Base-by-base conservation (phyloP, 2,888 invertebrate species). In the Diarsia brunnea region DNA sequence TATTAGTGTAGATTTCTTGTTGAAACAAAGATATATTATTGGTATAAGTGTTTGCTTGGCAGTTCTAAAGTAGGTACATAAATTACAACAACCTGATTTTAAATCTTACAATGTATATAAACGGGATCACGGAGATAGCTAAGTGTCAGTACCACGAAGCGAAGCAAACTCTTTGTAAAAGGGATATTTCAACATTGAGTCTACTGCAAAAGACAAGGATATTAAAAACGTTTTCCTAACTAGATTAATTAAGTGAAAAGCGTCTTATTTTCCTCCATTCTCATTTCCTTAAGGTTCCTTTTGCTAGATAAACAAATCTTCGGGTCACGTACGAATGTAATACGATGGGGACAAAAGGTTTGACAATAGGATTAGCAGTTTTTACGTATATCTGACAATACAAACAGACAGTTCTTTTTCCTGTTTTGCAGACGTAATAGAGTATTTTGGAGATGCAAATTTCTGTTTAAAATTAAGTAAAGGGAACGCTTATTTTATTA, bases 261-360 rank as follows among this genome's bases (percentile, higher is more conserved):
- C 63, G 12, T 72, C 16, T 83, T 10, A 58, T 65, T 49, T 24
- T 71, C 21, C 16, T 27, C n/a, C 31, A 55, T 27, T n/a, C 31
- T 27, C 38, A 45, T 69, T 67, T 69, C 76, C 79, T 58, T 11
- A 55, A 80, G 51, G 38, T 12, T 43, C 27, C 0, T 31, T 21
- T 31, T 16, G 27, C 14, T 55, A 68, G 77, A 76, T 82, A 76
- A 69, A 81, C 69, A 75, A 82, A 82, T 65, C 31, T 27, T 53
- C 7, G 49, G 45, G 70, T 85, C 81, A 82, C 81, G 81, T 82
- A 70, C 82, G 1, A 51, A 53, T 67, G 70, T 76, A 85, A 82
- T 81, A 75, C 60, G 67, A 65, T 47, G 60, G 43, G 70, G 14
- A 82, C 86, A 85, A 69, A 85, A 85, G 86, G 82, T 82, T 65